Evolutionary conservation across 53 echinoderm and acorn worm genomes (phyloP), one percentile per base, ranked within the genome.

Genomic region (Zoroaster sp.): DNA sequence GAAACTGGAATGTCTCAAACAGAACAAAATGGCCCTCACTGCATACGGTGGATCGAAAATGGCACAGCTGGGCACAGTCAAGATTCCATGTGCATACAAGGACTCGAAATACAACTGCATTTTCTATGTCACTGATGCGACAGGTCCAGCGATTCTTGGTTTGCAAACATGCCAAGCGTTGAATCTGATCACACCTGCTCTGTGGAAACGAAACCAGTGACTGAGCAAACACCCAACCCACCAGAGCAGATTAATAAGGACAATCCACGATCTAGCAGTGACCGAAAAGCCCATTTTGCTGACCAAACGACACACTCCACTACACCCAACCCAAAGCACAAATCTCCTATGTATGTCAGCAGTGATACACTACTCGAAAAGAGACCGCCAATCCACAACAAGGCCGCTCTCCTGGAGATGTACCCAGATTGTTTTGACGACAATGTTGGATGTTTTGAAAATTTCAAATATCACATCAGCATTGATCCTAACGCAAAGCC

Each of bases 401-500:
- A 75, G 52, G 88, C 77, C 37, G 39, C 72, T 6, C 5, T 73
- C 13, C 17, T 73, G 13, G 55, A 90, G 17, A 83, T 83, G 74
- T 90, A 83, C 35, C 79, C 83, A 8, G 83, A 90, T 3, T 73
- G 83, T 12, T 89, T 89, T 33, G 46, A 79, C 23, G 79, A 67
- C 1, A 68, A 18, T 7, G 89, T 91, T 25, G 79, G 87, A 15
- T 70, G 80, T 44, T 78, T 91, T 28, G 40, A 67, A 49, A 40
- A 77, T 25, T 77, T 34, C 7, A n/a, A 75, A 44, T 82, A 88
- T 34, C 88, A 88, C 83, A 94, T 94, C 45, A 88, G 67, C 3
- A 66, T 91, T 12, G 78, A 94, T 45, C 66, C 43, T 46, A 55
- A 83, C 15, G 88, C 66, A 6, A 67, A 49, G 47, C 87, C 93